A percentile compares a stretch with the other conserved stretches of the same genome.
Conservation (phyloP, 2,888 invertebrate species). For the Litoditis marina region DNA sequence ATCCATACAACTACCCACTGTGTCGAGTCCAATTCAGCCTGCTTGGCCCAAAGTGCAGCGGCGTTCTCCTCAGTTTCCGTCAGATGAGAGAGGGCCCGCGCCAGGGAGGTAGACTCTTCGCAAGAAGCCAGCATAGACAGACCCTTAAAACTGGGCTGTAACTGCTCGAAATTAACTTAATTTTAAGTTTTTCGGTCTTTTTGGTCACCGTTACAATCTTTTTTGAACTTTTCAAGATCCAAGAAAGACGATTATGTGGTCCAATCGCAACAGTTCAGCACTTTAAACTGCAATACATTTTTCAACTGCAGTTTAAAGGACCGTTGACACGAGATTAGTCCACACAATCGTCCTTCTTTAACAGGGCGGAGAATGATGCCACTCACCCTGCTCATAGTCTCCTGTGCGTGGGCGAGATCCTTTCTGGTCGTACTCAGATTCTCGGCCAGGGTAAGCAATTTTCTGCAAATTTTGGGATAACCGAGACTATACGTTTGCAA, state of each 20-base stretch:
- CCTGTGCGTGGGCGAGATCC: constrained; percentile 77
- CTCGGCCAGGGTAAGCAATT: constrained; percentile 75
- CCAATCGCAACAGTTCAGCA: too few species aligned
- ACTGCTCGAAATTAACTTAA: background rate
- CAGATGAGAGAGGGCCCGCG: constrained; percentile 82
- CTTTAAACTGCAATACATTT: too few species aligned
- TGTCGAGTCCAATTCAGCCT: constrained; percentile 90
- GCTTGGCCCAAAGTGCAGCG: constrained; percentile 81
- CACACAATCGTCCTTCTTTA: too few species aligned
- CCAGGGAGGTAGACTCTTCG: constrained; percentile 86
- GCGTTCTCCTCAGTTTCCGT: constrained; percentile 72
- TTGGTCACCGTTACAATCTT: background rate
- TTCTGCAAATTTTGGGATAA: constrained; percentile 64
- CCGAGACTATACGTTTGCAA: too few species aligned
- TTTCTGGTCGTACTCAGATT: constrained; percentile 80
- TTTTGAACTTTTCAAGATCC: too few species aligned
- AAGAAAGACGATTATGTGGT: too few species aligned
- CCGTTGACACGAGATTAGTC: too few species aligned
- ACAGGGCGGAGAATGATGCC: too few species aligned
- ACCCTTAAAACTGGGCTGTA: constrained; percentile 66
- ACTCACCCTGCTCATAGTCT: constrained; percentile 66
- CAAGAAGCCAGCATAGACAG: constrained; percentile 85
- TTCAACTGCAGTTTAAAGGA: too few species aligned
- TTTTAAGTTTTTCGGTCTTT: background rate
- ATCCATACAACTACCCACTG: too few species aligned